Conservation (phyloP, 2,797 vertebrate species). For the Taeniopygia guttata region DNA sequence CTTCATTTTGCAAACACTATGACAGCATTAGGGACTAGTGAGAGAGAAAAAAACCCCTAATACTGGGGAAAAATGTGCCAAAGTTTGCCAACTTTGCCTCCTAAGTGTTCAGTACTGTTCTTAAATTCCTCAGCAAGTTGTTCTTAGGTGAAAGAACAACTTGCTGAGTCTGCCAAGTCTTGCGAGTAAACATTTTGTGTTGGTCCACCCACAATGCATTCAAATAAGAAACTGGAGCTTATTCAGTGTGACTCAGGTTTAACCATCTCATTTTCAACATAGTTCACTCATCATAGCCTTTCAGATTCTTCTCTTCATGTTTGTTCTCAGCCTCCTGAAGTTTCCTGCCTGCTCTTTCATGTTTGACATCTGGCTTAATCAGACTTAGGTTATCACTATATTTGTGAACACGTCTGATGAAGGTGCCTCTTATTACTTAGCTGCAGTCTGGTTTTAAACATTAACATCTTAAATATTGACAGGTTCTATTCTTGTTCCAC, state of each 20-base stretch:
- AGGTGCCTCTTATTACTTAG: conserved; percentile 33
- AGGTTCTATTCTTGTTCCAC: not conserved
- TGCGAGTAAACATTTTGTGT: conserved; percentile 18
- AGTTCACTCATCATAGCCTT: not conserved
- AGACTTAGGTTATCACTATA: not conserved
- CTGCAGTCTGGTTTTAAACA: conserved; percentile 28
- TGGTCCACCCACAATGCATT: not conserved
- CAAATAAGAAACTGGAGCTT: not conserved
- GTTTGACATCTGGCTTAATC: conserved; percentile 37
- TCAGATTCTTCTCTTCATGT: not conserved
- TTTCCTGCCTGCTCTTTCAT: conserved; percentile 23
- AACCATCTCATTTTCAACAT: conserved; percentile 3
- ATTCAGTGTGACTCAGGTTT: not conserved
- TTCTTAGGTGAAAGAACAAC: not conserved
- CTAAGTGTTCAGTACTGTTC: not conserved
- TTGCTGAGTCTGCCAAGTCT: not conserved
- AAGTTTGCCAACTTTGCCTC: not conserved
- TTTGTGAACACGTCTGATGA: conserved; percentile 47
- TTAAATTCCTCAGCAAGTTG: conserved; percentile 14
- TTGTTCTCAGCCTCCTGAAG: not conserved
- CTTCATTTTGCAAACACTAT: not conserved
- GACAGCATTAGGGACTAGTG: not conserved
- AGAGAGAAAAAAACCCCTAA: not conserved
- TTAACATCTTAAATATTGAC: conserved; percentile 23
- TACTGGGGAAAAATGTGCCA: not conserved